Base-by-base conservation (phyloP, 2,113 vertebrate species). In the Labeo catla region DNA sequence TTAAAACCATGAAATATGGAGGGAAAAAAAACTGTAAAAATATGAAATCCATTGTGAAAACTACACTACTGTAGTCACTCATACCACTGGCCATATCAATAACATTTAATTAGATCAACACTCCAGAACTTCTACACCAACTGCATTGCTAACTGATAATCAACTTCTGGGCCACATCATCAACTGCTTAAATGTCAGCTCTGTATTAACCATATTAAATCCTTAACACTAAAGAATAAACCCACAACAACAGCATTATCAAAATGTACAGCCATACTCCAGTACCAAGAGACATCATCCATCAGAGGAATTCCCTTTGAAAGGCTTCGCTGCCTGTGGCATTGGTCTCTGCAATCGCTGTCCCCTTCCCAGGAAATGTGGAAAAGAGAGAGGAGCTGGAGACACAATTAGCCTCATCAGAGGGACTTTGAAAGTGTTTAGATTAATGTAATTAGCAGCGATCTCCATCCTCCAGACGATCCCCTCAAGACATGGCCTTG, bases 331-430 rank as follows among this genome's bases (percentile, higher is more conserved):
- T 61, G 85, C 83, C 79, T 72, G 87, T 76, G 82, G 85, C 74
- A 23, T 11, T 8, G n/a, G 73, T 68, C 83, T 73, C 63, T 19
- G n/a, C 59, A 66, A 68, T 45, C 36, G 3, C 34, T 45, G 63
- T 84, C 78, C 61, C 77, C 13, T 57, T 72, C 63, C 74, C 13
- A 39, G 39, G 50, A 70, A 76, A 28, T 28, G 87, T 89, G 89
- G 52, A 65, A 78, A 84, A 80, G 81, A 65, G 34, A 83, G 66
- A 83, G 91, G 66, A 92, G 86, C 87, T 76, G 63, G 84, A 74
- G 84, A 79, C 85, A 47, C 92, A 93, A 95, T 95, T 93, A 94
- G 92, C 86, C 89, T 92, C 94, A 93, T 94, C 91, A 93, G 89
- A 93, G 87, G 81, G 90, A 93, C 91, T 93, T 91, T 90, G 91